Base-by-base conservation (phyloP, 1,140 invertebrate genomes). In the Drosophila nigrodunni region DNA sequence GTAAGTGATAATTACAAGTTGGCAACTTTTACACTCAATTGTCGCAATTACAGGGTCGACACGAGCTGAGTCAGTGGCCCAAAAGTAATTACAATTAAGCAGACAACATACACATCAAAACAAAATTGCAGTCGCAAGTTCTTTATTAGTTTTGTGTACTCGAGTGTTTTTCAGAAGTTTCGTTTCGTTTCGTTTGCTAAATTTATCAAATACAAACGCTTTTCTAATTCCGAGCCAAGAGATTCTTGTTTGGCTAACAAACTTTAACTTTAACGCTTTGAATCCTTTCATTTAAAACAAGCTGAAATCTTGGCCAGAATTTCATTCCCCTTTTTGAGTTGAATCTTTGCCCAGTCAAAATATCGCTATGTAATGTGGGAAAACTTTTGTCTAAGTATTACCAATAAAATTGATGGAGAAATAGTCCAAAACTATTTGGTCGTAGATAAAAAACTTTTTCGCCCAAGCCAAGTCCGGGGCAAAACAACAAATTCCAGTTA, bases 351-450 rank as follows among this genome's bases (percentile, higher is more conserved):
- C 54, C 67, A 34, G 41, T 35, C 39, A 7, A 43, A 49, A 68
- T 43, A 68, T 66, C 55, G 55, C 43, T 43, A 49, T 67, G 77
- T 76, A 79, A 79, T 78, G 77, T 70, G 77, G 72, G 52, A 37
- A 88, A 88, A 88, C 81, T 89, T 88, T 88, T 83, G 78, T 81
- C 85, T 81, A 89, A 88, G 85, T 88, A 88, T 89, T 88, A 88
- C 85, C 85, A 88, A 89, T 88, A 88, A 89, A 88, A 88, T 88
- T 88, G 85, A 88, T 88, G 85, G 78, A 81, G 85, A 88, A 88
- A 88, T 88, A 88, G 85, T 88, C 85, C 41, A 65, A 77, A 88
- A 88, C 85, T 88, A 88, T 88, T 88, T 88, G 77, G 85, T 81
- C 82, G 80, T 80, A 88, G 85, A 88, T 88, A 88, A 86, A 85